Evolutionary conservation across 2,797 vertebrate species (phyloP), one percentile per base, ranked within the genome.

Genomic region (Helostoma temminkii): DNA sequence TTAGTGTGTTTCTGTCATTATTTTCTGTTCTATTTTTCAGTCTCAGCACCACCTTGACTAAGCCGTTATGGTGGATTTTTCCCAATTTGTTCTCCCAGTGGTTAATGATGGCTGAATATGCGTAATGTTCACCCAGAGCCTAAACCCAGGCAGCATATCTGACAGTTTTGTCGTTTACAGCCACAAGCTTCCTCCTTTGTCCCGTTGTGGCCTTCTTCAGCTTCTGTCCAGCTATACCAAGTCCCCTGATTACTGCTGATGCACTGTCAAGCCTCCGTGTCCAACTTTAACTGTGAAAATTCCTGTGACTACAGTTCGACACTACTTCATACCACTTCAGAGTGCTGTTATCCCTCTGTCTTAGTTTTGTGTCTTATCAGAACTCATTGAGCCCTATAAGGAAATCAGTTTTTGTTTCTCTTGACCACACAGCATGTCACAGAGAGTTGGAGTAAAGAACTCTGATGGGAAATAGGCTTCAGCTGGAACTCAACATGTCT

Each of bases 1-100:
- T 58, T 34, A 22, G 14, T 24, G n/a, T 68, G 46, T 59, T 59
- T 65, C 48, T 61, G 18, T 21, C 52, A 65, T 3, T n/a, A n/a
- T n/a, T n/a, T n/a, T n/a, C n/a, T n/a, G n/a, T n/a, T n/a, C n/a
- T 10, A 26, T 60, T 42, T 36, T 34, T 57, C 24, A 10, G 43
- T 18, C 10, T 47, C 32, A 39, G 25, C 32, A 30, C 14, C 53
- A 30, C 18, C n/a, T 22, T 4, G 2, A 8, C 14, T 37, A 2
- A 30, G n/a, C 7, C 19, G 24, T 43, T 18, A 14, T n/a, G 45
- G 12, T 5, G 6, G 11, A 30, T 63, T 15, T 22, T 39, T 58
- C 62, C 28, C n/a, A 6, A 25, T 46, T 64, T 66, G 16, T 46
- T 22, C 10, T 4, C 36, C 54, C 1, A 0, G 19, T 47, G 36